phyloP scores from a whole-genome alignment of 1,140 invertebrate genomes.

The Portunus trituberculatus region DNA sequence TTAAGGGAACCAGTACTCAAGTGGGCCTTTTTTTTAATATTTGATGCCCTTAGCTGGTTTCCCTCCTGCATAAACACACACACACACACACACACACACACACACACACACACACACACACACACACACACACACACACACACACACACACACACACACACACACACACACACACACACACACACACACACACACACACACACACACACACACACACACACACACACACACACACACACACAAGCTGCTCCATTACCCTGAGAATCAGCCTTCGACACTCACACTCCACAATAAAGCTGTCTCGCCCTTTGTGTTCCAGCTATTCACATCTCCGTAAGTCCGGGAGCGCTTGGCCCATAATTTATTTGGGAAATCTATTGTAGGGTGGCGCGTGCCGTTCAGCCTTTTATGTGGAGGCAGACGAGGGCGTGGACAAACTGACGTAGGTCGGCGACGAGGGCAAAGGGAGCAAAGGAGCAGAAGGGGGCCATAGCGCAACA shows the following conservation, averaged over 20 bases:
- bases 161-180: too few relatives aligned
- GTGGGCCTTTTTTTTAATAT: too few relatives aligned
- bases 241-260: conserved; percentile 7
- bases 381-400: neutral
- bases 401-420: neutral
- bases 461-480: neutral
- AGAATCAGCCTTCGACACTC: neutral
- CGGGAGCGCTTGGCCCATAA: neutral
- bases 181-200: too few relatives aligned
- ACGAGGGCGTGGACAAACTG: neutral
- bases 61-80: too few relatives aligned
- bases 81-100: too few relatives aligned
- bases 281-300: conserved; percentile 2
- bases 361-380: conserved; percentile 23
- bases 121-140: too few relatives aligned
- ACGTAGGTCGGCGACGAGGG: neutral
- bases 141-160: too few relatives aligned
- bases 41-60: too few relatives aligned
- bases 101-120: too few relatives aligned
- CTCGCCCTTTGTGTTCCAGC: neutral
- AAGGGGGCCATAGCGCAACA: neutral
- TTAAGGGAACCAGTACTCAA: too few relatives aligned
- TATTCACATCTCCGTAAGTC: neutral
- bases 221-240: neutral
- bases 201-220: too few relatives aligned